These are phyloP conservation scores for Coluber constrictor DNA, from an alignment of 2,797 vertebrate genomes.

Conservation along the genomic window DNA sequence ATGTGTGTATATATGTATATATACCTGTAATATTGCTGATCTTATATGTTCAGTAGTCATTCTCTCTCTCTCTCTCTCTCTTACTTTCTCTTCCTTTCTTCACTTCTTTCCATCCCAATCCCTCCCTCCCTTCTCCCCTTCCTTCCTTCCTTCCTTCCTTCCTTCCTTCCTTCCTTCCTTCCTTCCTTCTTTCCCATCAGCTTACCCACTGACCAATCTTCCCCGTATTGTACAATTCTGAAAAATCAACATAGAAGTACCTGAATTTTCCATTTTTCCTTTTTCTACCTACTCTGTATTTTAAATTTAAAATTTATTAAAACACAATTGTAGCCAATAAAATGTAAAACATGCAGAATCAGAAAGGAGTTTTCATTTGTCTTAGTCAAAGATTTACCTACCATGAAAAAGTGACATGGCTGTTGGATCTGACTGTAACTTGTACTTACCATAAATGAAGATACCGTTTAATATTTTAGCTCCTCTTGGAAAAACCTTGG, in stretches of 20 bases:
- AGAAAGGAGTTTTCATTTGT: conserved; percentile 56
- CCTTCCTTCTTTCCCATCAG: conserved; percentile 34
- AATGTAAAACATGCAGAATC: conserved; percentile 71
- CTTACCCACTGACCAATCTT: neutral
- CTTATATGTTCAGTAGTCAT: conserved; percentile 52
- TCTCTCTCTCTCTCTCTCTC: neutral
- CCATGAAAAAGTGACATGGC: conserved; percentile 77
- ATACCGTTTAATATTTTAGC: conserved; percentile 81
- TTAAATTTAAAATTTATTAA: conserved; percentile 50
- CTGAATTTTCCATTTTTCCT: neutral
- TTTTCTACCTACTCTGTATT: conserved; percentile 1
- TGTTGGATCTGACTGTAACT: conserved; percentile 78
- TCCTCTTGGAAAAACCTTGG: conserved; percentile 73
- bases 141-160: neutral
- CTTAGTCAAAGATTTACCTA: conserved; percentile 78
- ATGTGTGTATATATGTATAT: conserved; percentile 58
- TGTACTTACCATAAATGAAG: conserved; percentile 90
- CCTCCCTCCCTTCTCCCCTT: neutral
- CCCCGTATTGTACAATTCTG: neutral
- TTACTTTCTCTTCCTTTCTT: neutral
- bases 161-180: neutral
- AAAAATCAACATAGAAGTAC: neutral
- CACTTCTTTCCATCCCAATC: too few relatives aligned
- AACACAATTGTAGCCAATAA: conserved; percentile 42
- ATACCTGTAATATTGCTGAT: conserved; percentile 28